Evolutionary conservation across 1,140 invertebrate species (phyloP).

Genomic region (Tetramorium alpestre): DNA sequence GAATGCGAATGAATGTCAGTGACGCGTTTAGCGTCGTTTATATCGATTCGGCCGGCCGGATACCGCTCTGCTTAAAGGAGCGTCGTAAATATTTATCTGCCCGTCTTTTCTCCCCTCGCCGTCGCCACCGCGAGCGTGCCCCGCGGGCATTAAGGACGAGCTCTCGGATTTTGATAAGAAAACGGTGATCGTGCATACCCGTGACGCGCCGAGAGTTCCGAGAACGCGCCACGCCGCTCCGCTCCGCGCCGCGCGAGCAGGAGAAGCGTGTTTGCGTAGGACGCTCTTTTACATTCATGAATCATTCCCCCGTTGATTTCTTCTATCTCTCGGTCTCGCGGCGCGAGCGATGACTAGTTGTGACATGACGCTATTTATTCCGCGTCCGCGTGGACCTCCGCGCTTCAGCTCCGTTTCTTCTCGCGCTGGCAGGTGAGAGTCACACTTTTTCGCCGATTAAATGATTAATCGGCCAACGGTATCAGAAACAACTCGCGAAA

Average conservation of each 20-base stretch:
- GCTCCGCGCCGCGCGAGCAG: not conserved
- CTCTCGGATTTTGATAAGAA: slow-evolving; percentile 32
- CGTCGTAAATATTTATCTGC: slow-evolving; percentile 43
- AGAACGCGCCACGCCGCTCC: not conserved
- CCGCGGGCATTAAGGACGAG: not conserved
- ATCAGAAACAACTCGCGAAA: not conserved
- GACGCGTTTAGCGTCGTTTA: slow-evolving; percentile 6
- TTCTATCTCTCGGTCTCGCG: not conserved
- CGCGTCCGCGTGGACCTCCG: not conserved
- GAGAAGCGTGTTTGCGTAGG: slow-evolving; percentile 17
- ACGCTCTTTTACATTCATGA: slow-evolving; percentile 49
- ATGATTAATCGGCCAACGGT: not conserved
- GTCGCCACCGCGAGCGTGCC: not conserved
- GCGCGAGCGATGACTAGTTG: slow-evolving; percentile 46
- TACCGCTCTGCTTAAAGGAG: not conserved
- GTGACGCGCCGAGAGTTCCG: not conserved
- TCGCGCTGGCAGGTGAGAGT: not conserved
- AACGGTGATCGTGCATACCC: not conserved
- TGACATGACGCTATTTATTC: slow-evolving; percentile 40
- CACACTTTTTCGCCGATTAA: not conserved
- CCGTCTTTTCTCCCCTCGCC: not conserved
- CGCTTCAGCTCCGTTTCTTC: not conserved
- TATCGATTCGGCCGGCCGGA: slow-evolving; percentile 35
- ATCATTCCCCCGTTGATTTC: slow-evolving; percentile 30
- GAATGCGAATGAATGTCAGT: slow-evolving; percentile 16